phyloP scores from a whole-genome alignment of 2,888 invertebrate species.

The Tachina grossa region DNA sequence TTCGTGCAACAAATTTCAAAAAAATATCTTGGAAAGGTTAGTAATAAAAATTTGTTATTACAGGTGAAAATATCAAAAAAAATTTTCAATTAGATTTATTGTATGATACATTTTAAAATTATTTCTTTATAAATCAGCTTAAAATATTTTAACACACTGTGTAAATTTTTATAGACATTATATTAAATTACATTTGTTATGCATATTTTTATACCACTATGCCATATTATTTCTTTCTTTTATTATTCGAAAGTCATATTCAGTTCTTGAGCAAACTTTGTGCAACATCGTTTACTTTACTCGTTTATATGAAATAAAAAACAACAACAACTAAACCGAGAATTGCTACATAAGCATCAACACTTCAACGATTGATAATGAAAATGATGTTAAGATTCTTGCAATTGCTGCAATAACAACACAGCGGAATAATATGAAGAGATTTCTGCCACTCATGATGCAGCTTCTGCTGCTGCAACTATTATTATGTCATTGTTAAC shows the following conservation, averaged over 20 bases:
- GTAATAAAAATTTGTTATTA: no score
- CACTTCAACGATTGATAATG: conserved; percentile 58
- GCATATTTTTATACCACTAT: neutral
- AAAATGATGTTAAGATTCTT: conserved; percentile 56
- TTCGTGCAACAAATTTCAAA: no score
- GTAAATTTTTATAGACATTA: no score
- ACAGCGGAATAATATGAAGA: conserved; percentile 28
- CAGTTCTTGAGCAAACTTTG: conserved; percentile 23
- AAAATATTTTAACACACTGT: no score
- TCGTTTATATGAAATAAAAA: neutral
- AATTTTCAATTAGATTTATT: no score
- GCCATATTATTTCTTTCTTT: no score
- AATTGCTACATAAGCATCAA: conserved; percentile 50
- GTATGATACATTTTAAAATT: no score
- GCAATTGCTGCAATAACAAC: conserved; percentile 29
- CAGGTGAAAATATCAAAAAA: no score
- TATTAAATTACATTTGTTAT: neutral
- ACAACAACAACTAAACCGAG: neutral
- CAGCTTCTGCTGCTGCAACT: conserved; percentile 2
- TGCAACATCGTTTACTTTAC: conserved; percentile 23
- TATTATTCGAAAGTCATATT: neutral
- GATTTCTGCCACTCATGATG: conserved; percentile 36
- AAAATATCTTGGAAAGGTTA: no score
- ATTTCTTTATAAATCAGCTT: no score
- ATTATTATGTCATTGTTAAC: conserved; percentile 41